Percentiles rank a stretch among this genome's conserved stretches.
These are phyloP conservation scores for Macropus fuliginosus DNA, from an alignment of 2,797 vertebrate genomes.

Conservation along the genomic window DNA sequence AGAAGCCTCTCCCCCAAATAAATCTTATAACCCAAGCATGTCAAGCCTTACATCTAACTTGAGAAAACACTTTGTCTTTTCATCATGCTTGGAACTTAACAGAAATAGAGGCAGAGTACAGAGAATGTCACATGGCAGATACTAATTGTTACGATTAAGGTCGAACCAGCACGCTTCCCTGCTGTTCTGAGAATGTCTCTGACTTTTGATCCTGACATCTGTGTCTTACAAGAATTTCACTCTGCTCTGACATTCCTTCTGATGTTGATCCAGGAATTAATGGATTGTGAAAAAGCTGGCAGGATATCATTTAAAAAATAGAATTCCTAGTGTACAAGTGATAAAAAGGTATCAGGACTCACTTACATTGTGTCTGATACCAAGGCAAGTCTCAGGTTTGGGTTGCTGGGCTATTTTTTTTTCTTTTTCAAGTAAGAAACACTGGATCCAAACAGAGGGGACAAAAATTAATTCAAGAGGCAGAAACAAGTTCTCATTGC, in stretches of 20 bases:
- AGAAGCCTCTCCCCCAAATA: slow-evolving; percentile 64
- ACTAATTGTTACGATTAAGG: slow-evolving; percentile 93
- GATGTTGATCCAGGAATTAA: slow-evolving; percentile 99
- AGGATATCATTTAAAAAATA: slow-evolving; percentile 93
- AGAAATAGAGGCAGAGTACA: slow-evolving; percentile 81
- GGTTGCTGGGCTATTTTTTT: slow-evolving; percentile 36
- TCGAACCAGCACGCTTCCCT: slow-evolving; percentile 89
- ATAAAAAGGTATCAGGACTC: slow-evolving; percentile 87
- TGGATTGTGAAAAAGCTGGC: slow-evolving; percentile 98
- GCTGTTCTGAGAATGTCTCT: slow-evolving; percentile 90
- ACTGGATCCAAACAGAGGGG: slow-evolving; percentile 50
- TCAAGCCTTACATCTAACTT: slow-evolving; percentile 79
- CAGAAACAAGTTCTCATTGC: slow-evolving; percentile 40
- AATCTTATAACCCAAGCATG: slow-evolving; percentile 37
- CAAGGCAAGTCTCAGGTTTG: slow-evolving; percentile 71
- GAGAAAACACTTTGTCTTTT: slow-evolving; percentile 80
- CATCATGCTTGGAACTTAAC: slow-evolving; percentile 81
- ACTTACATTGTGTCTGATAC: slow-evolving; percentile 84
- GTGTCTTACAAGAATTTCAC: slow-evolving; percentile 98
- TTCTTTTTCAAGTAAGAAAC: slow-evolving; percentile 9
- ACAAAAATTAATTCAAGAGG: slow-evolving; percentile 59
- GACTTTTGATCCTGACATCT: slow-evolving; percentile 94
- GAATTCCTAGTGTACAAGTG: slow-evolving; percentile 87
- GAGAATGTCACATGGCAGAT: slow-evolving; percentile 89
- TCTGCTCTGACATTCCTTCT: slow-evolving; percentile 95